phyloP scores from a whole-genome alignment of 2,797 vertebrate species.

The Tympanoctomys barrerae region DNA sequence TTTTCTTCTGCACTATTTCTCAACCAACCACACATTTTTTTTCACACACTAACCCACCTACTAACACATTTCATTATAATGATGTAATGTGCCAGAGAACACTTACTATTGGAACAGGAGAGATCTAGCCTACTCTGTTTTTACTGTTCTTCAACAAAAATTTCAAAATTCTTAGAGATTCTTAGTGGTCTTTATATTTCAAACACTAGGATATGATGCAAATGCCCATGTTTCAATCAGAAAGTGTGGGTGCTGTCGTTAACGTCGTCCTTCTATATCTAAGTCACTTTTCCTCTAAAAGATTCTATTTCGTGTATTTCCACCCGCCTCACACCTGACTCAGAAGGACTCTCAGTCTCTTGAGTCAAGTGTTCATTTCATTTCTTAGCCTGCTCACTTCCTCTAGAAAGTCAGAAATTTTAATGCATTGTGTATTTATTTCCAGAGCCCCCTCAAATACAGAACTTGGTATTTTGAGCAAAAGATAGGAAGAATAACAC shows the following conservation, averaged over 20 bases:
- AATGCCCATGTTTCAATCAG: slow-evolving; percentile 4
- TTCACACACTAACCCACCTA: neutral
- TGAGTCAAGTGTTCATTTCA: neutral
- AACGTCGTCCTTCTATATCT: neutral
- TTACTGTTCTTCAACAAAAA: neutral
- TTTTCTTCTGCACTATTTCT: slow-evolving; percentile 21
- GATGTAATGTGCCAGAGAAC: neutral
- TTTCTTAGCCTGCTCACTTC: neutral
- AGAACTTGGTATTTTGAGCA: neutral
- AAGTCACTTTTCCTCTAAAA: neutral
- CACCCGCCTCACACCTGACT: neutral
- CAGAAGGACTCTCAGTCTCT: neutral
- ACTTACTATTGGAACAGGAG: neutral
- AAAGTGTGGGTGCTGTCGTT: neutral
- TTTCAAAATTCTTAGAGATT: slow-evolving; percentile 11
- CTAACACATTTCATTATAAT: neutral
- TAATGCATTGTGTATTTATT: neutral
- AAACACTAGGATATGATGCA: neutral
- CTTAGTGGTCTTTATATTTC: slow-evolving; percentile 1
- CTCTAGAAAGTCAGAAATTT: neutral
- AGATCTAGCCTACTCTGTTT: neutral
- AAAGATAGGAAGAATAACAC: neutral
- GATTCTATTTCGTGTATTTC: neutral
- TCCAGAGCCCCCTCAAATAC: neutral
- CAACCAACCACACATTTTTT: neutral